phyloP scores from a whole-genome alignment of 2,888 invertebrate genomes.

The Seira sanloemensis region DNA sequence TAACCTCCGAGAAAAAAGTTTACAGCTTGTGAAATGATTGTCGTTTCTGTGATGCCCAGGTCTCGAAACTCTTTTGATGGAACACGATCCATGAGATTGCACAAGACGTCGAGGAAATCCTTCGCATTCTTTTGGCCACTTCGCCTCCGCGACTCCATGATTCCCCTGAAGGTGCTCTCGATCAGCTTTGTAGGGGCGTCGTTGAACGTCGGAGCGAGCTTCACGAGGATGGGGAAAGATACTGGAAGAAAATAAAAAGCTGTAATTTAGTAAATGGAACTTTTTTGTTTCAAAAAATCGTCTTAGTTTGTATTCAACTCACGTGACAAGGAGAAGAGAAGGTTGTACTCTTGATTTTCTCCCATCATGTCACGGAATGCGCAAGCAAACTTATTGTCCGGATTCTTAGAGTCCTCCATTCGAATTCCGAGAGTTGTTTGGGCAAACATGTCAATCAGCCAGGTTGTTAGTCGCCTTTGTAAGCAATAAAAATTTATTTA shows the following conservation, averaged over 20 bases:
- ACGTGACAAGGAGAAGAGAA: constrained; percentile 69
- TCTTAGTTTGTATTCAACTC: constrained; percentile 40
- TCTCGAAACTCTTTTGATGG: constrained; percentile 56
- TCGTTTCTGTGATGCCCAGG: constrained; percentile 61
- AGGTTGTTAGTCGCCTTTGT: constrained; percentile 62
- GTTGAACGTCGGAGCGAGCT: constrained; percentile 61
- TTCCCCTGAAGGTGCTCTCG: constrained; percentile 59
- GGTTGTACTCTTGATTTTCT: constrained; percentile 49
- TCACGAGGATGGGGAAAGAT: constrained; percentile 64
- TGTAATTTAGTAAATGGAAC: not conserved
- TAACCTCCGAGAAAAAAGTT: constrained; percentile 71
- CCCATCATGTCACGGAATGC: constrained; percentile 65
- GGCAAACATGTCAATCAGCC: constrained; percentile 69
- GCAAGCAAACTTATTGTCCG: constrained; percentile 67
- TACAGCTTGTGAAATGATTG: constrained; percentile 68
- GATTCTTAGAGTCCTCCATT: constrained; percentile 66
- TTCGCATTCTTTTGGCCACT: constrained; percentile 40
- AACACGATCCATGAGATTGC: constrained; percentile 55
- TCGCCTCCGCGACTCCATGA: constrained; percentile 52
- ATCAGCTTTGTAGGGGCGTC: constrained; percentile 56
- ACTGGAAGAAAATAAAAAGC: constrained; percentile 47
- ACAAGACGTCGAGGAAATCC: constrained; percentile 65
- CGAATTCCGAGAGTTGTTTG: constrained; percentile 64
- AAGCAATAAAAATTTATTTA: no score
- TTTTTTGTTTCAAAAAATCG: constrained; percentile 17